Percentiles rank a stretch among this genome's conserved stretches.
Evolutionary conservation across 2,113 vertebrate species (phyloP).

Genomic region (Cnemophilus loriae): DNA sequence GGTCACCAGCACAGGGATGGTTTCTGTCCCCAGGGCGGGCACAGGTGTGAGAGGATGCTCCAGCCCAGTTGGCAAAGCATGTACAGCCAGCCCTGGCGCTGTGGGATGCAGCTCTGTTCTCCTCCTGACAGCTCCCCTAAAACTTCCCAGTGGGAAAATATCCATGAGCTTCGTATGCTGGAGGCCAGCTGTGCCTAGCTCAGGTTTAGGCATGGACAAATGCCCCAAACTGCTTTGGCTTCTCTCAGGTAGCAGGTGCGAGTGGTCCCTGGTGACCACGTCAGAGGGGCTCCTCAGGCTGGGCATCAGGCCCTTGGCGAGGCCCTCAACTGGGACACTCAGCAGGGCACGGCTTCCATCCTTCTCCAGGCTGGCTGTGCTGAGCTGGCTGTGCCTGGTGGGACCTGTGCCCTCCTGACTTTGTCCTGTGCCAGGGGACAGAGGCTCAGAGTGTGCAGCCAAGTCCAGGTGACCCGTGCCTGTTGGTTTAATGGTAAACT

Average conservation of each 20-base stretch:
- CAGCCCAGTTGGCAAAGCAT: not conserved
- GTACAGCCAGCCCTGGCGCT: not conserved
- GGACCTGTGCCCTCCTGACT: not conserved
- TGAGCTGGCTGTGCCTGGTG: accelerated
- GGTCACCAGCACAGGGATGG: not conserved
- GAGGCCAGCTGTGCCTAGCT: not conserved
- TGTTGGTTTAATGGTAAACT: not conserved
- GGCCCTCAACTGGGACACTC: not conserved
- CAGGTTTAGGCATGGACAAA: not conserved
- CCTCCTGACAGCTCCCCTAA: not conserved
- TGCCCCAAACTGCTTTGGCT: not conserved
- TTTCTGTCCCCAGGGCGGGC: not conserved
- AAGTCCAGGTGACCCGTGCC: accelerated
- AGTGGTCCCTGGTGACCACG: accelerated
- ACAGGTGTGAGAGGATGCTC: not conserved
- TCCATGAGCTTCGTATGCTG: accelerated
- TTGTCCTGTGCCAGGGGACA: not conserved
- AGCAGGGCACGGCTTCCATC: not conserved
- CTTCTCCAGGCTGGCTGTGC: not conserved
- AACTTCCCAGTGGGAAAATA: not conserved
- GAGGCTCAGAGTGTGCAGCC: accelerated
- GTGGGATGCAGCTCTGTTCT: not conserved
- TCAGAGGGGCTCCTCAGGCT: not conserved
- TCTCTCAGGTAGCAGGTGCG: not conserved
- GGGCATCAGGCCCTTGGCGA: not conserved